Percentiles rank a stretch among this genome's conserved stretches.
Evolutionary conservation across 2,113 vertebrate genomes (phyloP).

Genomic region (Sinocyclocheilus rhinocerous): DNA sequence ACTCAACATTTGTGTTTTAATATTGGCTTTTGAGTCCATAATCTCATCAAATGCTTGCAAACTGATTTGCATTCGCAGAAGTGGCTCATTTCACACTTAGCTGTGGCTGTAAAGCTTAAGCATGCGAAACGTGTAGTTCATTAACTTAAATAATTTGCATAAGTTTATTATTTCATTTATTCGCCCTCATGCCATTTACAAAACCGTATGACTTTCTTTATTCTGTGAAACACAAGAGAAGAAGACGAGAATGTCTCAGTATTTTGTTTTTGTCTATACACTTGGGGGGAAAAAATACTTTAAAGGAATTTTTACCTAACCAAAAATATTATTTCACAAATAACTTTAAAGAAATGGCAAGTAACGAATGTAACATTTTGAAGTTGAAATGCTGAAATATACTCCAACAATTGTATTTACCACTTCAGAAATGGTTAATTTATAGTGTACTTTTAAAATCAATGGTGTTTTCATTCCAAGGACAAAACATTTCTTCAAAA

Average conservation of each 20-base stretch:
- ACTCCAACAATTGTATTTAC: too few relatives aligned
- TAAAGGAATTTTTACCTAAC: too few relatives aligned
- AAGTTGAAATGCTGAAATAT: neutral
- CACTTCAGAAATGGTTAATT: too few relatives aligned
- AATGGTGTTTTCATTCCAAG: neutral
- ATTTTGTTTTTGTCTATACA: too few relatives aligned
- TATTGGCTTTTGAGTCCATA: constrained; percentile 51
- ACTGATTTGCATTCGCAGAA: constrained; percentile 53
- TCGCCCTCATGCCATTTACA: neutral
- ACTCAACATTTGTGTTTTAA: constrained; percentile 61
- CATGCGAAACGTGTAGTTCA: neutral
- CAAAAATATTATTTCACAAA: too few relatives aligned
- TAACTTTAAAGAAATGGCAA: too few relatives aligned
- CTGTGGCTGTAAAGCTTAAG: constrained; percentile 4
- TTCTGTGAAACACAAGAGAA: neutral
- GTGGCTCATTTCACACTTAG: constrained; percentile 59
- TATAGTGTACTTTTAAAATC: neutral
- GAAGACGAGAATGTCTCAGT: too few relatives aligned
- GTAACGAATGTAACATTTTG: neutral
- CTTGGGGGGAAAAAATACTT: too few relatives aligned
- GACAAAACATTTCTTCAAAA: neutral
- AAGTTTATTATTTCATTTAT: neutral
- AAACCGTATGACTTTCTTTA: neutral
- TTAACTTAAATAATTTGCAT: neutral
- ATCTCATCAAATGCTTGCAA: constrained; percentile 53